Evolutionary conservation across 2,888 invertebrate genomes (phyloP).

Genomic region (Dugesia japonica): DNA sequence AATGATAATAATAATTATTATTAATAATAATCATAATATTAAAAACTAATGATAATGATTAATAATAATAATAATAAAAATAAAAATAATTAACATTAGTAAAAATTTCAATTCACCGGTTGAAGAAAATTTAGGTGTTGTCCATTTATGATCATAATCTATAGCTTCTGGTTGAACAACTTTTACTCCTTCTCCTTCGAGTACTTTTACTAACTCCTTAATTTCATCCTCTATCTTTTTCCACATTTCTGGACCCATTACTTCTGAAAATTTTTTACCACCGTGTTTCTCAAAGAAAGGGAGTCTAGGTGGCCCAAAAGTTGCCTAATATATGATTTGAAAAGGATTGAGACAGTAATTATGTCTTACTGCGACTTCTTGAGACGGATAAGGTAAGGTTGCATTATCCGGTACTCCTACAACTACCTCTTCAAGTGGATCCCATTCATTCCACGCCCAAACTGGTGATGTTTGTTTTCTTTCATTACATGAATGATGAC

Average conservation of each 20-base stretch:
- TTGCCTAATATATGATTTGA: background rate
- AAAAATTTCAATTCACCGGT: too few relatives aligned
- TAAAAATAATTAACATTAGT: too few relatives aligned
- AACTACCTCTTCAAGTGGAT: constrained; percentile 37
- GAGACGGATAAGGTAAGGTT: constrained; percentile 35
- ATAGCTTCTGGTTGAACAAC: constrained; percentile 37
- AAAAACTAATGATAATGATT: too few relatives aligned
- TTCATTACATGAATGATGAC: background rate
- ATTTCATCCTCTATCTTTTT: constrained; percentile 36
- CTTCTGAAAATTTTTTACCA: constrained; percentile 34
- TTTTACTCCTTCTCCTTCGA: constrained; percentile 37
- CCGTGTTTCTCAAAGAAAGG: constrained; percentile 36
- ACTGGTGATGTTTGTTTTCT: constrained; percentile 33
- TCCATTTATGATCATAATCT: constrained; percentile 35
- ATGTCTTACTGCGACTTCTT: constrained; percentile 37
- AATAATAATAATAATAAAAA: too few relatives aligned
- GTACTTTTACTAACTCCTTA: constrained; percentile 37
- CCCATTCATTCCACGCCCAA: constrained; percentile 37
- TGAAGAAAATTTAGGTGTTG: constrained; percentile 37
- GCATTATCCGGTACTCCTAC: constrained; percentile 36
- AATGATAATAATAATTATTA: too few relatives aligned
- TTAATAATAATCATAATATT: too few relatives aligned
- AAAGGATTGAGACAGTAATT: background rate
- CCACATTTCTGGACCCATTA: constrained; percentile 36
- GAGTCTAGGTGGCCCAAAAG: background rate